phyloP scores from a whole-genome alignment of 2,113 vertebrate species.

The human region GRCh38 chr13:81569001-81569500 shows the following conservation, averaged over 20 bases:
- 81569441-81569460: not conserved
- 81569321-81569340: not conserved
- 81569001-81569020: not conserved
- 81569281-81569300: not conserved
- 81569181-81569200: not conserved
- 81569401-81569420: not conserved
- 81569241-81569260: not conserved
- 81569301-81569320: not conserved
- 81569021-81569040: not conserved
- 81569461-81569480: not conserved
- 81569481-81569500: not conserved
- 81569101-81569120: not conserved
- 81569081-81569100: not conserved
- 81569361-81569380: not conserved
- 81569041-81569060: not conserved
- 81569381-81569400: not conserved
- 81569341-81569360: not conserved
- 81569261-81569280: not conserved
- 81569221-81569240: not conserved
- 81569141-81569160: not conserved
- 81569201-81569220: not conserved
- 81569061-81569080: not conserved
- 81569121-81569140: not conserved
- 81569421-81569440: not conserved
- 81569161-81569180: not conserved